These are phyloP conservation scores for Hyles vespertilio DNA, from an alignment of 1,140 invertebrate genomes.

Conservation along the genomic window DNA sequence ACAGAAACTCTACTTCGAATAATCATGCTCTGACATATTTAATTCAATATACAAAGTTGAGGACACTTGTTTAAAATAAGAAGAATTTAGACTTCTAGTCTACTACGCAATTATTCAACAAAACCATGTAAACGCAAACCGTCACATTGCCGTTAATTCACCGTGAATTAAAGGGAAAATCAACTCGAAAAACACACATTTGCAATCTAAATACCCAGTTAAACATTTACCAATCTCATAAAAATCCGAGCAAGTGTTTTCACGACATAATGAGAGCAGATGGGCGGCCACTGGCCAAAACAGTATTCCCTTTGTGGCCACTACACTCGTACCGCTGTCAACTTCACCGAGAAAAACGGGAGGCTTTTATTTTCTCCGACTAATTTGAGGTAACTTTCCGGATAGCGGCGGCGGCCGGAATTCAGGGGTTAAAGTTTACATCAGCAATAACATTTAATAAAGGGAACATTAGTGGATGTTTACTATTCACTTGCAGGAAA, in stretches of 20 bases:
- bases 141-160: no score
- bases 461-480: no score
- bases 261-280: slow-evolving; percentile 31
- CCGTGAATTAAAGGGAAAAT: no score
- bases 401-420: slow-evolving; percentile 24
- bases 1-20: no score
- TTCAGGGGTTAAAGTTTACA: slow-evolving; percentile 6
- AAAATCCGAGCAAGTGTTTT: slow-evolving; percentile 29
- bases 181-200: background rate
- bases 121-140: no score
- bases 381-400: slow-evolving; percentile 42
- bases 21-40: no score
- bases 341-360: slow-evolving; percentile 26
- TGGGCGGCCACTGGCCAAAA: slow-evolving; percentile 27
- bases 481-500: no score
- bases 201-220: slow-evolving; percentile 14
- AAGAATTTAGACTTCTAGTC: no score
- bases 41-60: no score
- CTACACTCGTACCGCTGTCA: slow-evolving; percentile 30
- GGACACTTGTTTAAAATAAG: no score
- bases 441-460: background rate
- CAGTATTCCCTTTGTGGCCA: slow-evolving; percentile 21
- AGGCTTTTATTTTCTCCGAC: slow-evolving; percentile 40
- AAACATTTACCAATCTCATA: slow-evolving; percentile 26
- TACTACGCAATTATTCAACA: no score